Percentiles rank a stretch among this genome's conserved stretches.
phyloP scores from a whole-genome alignment of 2,888 invertebrate species.

The Pterobdella sp. region DNA sequence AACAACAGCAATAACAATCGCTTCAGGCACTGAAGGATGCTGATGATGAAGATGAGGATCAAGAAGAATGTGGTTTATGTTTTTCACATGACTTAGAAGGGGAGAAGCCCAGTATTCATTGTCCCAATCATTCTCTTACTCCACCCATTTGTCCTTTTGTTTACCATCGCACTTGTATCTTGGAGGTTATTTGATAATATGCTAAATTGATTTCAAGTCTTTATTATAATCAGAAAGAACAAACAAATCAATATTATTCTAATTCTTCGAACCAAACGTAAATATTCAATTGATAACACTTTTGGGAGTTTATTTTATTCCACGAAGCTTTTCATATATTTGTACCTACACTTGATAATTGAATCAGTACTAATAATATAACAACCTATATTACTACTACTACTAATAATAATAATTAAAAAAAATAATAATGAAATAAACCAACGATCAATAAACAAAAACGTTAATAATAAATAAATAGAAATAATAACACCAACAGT shows the following conservation, averaged over 20 bases:
- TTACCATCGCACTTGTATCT: conserved; percentile 8
- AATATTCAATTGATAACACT: no score
- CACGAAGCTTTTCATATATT: no score
- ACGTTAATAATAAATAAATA: background rate
- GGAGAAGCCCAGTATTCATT: background rate
- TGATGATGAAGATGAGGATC: no score
- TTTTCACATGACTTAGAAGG: background rate
- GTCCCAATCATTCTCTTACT: background rate
- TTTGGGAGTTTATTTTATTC: no score
- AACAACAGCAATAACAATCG: no score
- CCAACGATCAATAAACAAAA: background rate
- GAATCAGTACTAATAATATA: no score
- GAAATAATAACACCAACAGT: background rate
- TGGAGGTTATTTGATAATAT: background rate
- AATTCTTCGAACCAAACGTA: no score
- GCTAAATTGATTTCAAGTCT: no score
- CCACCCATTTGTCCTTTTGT: conserved; percentile 1
- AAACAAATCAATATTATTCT: no score
- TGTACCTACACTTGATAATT: no score
- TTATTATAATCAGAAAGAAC: no score
- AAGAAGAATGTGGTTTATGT: background rate
- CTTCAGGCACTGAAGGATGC: no score
- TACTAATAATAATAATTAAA: background rate
- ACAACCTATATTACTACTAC: background rate
- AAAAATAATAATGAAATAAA: background rate